Evolutionary conservation across 2,113 vertebrate species (phyloP).

Genomic region (Todiramphus saurophagus): DNA sequence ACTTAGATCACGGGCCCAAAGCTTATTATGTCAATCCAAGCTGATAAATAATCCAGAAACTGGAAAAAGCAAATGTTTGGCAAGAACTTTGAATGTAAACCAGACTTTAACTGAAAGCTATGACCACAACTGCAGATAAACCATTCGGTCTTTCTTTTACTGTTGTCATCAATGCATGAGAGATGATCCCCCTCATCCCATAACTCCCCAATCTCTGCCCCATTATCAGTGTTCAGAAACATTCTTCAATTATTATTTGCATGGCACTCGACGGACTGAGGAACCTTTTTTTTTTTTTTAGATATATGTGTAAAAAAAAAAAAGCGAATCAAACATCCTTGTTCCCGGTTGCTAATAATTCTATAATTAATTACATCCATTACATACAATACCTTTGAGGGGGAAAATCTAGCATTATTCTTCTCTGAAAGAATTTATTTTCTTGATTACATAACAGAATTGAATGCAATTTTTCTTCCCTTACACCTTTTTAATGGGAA

Average conservation of each 20-base stretch:
- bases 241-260: neutral
- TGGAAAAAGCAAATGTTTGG: neutral
- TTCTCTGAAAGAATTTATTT: neutral
- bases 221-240: neutral
- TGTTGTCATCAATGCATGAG: neutral
- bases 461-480: neutral
- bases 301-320: neutral
- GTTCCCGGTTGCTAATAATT: neutral
- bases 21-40: neutral
- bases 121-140: neutral
- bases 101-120: neutral
- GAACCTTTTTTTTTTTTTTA: neutral
- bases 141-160: neutral
- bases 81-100: neutral
- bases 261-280: neutral
- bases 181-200: neutral
- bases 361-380: neutral
- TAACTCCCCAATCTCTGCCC: neutral
- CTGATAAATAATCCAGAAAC: conserved; percentile 18
- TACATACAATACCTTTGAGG: neutral
- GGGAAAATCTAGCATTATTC: neutral
- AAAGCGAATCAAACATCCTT: neutral
- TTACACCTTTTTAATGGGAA: neutral
- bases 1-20: neutral
- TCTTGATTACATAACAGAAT: neutral